Base-by-base conservation (phyloP, 2,888 invertebrate genomes). In the Parnassius orleans region DNA sequence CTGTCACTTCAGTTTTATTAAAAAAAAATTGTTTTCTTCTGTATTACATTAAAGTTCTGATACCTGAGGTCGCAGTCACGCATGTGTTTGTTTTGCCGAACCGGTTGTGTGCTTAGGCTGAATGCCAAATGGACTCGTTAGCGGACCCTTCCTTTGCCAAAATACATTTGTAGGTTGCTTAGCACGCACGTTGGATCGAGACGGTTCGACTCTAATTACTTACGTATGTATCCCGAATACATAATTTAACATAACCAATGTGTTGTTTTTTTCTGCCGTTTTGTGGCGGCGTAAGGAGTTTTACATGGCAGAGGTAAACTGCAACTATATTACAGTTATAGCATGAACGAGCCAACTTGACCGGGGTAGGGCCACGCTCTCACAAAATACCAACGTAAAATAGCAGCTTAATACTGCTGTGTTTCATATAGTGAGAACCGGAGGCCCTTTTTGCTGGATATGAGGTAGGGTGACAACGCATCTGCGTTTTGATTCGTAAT, bases 111-210 rank as follows among this genome's bases (percentile, higher is more conserved):
- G 43, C 43, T 54, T 54, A 54, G 43, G 53, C 53, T 42, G 53
- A 55, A 55, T 55, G 24, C 46, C 46, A 46, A 55, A 46, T 46
- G 55, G 44, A 55, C 55, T 55, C 55, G 55, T 55, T 55, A 55
- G 43, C 46, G 55, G 10, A 43, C 19, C 46, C 46, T 24, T 48
- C 47, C 14, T 48, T 48, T 48, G 47, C 47, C 47, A 48, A 48
- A 48, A 48, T 48, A 48, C 47, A 14, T 48, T 48, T 48, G 14
- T 48, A 48, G 47, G 47, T 48, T 14, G 47, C 47, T 48, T 12
- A 14, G 9, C 14, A 14, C 14, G 14, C 47, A 48, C 14, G 47
- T 48, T 14, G 47, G 14, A 10, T 48, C 14, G 54, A 54, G 54
- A 54, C 54, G 54, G 54, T 43, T 44, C 54, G 14, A 54, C 54